These are phyloP conservation scores for Tetragonisca angustula DNA, from an alignment of 2,888 invertebrate species.

Conservation along the genomic window DNA sequence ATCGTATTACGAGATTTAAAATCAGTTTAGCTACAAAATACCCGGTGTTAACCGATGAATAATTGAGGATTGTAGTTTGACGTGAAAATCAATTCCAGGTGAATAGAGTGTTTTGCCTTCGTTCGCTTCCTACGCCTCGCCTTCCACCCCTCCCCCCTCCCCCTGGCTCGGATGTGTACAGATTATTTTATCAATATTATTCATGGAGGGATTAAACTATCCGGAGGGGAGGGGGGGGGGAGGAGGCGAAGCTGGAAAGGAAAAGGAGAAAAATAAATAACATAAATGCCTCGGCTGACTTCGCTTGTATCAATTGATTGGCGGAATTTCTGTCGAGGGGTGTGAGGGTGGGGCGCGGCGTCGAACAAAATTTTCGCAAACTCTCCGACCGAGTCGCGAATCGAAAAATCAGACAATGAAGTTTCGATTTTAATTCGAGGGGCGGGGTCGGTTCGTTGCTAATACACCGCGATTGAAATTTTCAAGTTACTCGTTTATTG, in stretches of 20 bases:
- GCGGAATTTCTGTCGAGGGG: not conserved
- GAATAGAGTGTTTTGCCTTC: constrained; percentile 5
- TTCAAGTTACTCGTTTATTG: not conserved
- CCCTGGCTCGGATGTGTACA: not conserved
- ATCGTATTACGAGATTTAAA: not conserved
- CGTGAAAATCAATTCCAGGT: constrained; percentile 30
- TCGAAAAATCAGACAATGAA: not conserved
- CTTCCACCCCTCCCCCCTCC: not conserved
- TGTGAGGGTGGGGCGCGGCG: not conserved
- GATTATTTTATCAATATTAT: constrained; percentile 33
- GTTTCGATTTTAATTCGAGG: not conserved
- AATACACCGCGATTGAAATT: not conserved
- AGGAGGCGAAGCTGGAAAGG: not conserved
- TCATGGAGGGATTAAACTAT: constrained; percentile 7
- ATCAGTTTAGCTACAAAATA: constrained; percentile 11
- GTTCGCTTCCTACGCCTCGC: constrained; percentile 4
- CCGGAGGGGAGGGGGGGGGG: not conserved
- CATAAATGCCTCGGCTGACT: constrained; percentile 1
- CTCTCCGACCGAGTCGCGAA: not conserved
- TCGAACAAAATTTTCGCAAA: not conserved
- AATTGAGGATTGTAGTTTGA: constrained; percentile 27
- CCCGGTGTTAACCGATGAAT: constrained; percentile 9
- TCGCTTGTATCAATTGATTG: not conserved
- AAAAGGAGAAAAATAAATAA: not conserved
- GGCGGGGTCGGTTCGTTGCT: not conserved